Conservation (phyloP, 2,797 vertebrate species). For the Falco novaeseelandiae region DNA sequence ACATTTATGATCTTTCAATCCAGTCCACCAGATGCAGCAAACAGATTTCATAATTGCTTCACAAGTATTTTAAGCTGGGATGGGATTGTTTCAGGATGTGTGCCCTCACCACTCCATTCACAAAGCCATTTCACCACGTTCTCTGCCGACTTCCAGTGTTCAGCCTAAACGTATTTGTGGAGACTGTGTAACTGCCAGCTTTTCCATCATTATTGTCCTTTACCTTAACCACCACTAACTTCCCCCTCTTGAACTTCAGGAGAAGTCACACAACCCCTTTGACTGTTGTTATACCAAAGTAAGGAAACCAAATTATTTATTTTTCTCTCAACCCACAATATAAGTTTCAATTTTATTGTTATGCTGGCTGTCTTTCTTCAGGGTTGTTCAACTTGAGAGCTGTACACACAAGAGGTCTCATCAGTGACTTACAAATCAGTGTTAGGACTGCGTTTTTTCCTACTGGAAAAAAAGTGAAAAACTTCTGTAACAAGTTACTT, state of each 20-base stretch:
- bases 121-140: neutral
- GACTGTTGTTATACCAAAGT: neutral
- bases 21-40: neutral
- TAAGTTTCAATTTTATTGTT: neutral
- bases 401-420: neutral
- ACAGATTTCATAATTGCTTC: neutral
- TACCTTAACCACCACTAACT: neutral
- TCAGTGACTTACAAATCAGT: neutral
- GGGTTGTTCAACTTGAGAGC: rapidly evolving
- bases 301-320: neutral
- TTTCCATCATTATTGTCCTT: neutral
- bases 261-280: neutral
- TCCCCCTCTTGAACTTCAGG: neutral
- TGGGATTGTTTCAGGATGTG: too few relatives aligned
- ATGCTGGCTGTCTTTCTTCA: neutral
- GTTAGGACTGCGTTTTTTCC: neutral
- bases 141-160: neutral
- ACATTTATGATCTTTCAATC: neutral
- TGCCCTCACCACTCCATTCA: neutral
- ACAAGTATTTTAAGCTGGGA: too few relatives aligned
- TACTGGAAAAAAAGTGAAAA: neutral
- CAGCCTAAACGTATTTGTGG: neutral
- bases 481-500: neutral
- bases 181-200: neutral
- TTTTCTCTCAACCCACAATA: neutral